A percentile compares a stretch with the other conserved stretches of the same genome.
Conservation (phyloP, 2,888 invertebrate genomes). For the Apodemia duryi region DNA sequence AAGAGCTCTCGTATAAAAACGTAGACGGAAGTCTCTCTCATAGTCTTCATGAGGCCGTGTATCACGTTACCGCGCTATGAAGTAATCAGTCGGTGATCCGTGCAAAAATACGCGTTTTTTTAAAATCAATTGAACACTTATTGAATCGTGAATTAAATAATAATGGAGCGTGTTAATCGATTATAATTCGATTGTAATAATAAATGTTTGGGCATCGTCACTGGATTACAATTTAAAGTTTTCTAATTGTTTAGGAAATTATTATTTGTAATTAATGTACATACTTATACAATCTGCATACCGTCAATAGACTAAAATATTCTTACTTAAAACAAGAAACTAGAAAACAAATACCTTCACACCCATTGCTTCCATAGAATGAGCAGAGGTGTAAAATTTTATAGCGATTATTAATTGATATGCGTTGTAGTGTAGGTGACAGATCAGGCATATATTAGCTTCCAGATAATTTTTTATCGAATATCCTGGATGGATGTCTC, state of each 20-base stretch:
- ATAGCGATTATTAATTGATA: too few relatives aligned
- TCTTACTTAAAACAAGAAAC: too few relatives aligned
- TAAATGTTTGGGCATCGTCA: constrained; percentile 33
- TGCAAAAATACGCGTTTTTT: constrained; percentile 57
- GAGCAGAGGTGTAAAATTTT: too few relatives aligned
- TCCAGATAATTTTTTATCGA: too few relatives aligned
- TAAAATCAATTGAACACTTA: constrained; percentile 56
- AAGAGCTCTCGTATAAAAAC: constrained; percentile 66
- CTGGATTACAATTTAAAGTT: constrained; percentile 1
- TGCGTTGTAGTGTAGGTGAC: too few relatives aligned
- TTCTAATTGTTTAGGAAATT: background rate
- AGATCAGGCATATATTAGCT: too few relatives aligned
- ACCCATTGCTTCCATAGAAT: too few relatives aligned
- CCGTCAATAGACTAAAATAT: background rate
- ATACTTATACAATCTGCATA: background rate
- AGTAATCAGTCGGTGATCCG: constrained; percentile 59
- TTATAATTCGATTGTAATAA: constrained; percentile 61
- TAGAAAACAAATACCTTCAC: background rate
- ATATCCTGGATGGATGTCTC: too few relatives aligned
- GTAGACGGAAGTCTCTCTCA: constrained; percentile 67
- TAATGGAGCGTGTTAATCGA: constrained; percentile 54
- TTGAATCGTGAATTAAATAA: constrained; percentile 46
- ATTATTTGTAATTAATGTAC: background rate
- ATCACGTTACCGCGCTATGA: constrained; percentile 50
- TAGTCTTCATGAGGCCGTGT: constrained; percentile 44